Conservation (phyloP, 2,113 vertebrate genomes). For the Melospiza melodia region DNA sequence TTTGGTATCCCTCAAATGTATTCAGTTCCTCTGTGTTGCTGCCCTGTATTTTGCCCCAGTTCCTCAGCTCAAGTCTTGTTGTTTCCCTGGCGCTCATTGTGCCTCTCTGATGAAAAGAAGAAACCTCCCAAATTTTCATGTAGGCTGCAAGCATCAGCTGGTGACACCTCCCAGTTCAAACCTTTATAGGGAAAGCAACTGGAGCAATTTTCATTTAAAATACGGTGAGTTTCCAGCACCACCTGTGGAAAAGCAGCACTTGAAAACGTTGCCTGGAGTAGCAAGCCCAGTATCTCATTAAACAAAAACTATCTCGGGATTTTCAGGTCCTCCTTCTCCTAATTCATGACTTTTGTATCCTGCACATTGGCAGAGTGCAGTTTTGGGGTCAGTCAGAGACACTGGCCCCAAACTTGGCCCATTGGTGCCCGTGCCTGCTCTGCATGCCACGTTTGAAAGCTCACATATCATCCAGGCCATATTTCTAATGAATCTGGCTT, state of each 20-base stretch:
- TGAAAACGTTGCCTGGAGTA: neutral
- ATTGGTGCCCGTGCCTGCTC: neutral
- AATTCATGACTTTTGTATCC: neutral
- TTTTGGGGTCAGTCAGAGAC: neutral
- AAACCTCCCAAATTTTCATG: neutral
- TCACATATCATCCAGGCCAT: slow-evolving; percentile 24
- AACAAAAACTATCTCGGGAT: neutral
- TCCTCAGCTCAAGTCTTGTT: neutral
- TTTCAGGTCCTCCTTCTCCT: neutral
- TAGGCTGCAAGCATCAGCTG: neutral
- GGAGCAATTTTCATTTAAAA: neutral
- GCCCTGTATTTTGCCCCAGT: neutral
- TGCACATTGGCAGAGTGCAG: fast-evolving
- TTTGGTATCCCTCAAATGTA: neutral
- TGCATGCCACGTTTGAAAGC: neutral
- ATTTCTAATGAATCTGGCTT: slow-evolving; percentile 44
- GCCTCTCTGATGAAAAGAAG: neutral
- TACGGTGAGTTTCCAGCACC: neutral
- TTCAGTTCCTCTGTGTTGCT: neutral
- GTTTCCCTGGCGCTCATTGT: neutral
- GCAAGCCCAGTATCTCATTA: neutral
- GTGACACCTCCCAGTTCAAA: neutral
- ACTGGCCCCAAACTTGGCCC: neutral
- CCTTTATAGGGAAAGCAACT: neutral
- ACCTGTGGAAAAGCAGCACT: neutral